A percentile compares a stretch with the other conserved stretches of the same genome.
Evolutionary conservation across 2,113 vertebrate genomes (phyloP).

Genomic region (Anoura caudifer): DNA sequence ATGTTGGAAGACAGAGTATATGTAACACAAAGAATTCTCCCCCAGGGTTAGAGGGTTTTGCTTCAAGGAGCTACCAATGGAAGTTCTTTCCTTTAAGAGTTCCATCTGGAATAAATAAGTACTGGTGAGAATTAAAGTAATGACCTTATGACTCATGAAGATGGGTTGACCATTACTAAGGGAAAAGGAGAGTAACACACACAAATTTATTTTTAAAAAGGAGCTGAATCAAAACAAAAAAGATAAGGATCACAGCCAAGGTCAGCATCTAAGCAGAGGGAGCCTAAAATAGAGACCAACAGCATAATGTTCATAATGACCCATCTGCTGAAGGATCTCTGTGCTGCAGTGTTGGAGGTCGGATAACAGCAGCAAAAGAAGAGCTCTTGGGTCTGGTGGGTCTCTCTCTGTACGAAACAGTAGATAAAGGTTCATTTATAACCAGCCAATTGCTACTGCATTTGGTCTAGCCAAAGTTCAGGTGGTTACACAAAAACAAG

Average conservation of each 20-base stretch:
- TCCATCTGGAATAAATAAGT: background rate
- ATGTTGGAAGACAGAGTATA: background rate
- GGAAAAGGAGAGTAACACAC: background rate
- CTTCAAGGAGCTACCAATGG: background rate
- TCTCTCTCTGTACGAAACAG: background rate
- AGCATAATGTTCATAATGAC: background rate
- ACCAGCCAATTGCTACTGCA: background rate
- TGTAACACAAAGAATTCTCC: background rate
- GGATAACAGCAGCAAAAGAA: background rate
- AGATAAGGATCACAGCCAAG: background rate
- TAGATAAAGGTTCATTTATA: background rate
- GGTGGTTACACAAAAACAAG: background rate
- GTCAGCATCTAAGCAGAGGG: background rate
- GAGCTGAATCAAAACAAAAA: background rate
- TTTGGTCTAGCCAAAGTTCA: background rate
- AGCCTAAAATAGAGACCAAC: background rate
- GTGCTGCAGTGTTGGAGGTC: accelerated
- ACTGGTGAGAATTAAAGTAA: background rate
- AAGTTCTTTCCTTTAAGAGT: background rate
- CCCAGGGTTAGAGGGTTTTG: background rate
- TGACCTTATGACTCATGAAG: background rate
- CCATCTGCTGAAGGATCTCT: background rate
- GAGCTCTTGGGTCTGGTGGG: background rate
- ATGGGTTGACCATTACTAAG: background rate
- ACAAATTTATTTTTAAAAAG: background rate